These are phyloP conservation scores for Porites rus DNA, from an alignment of 92 coral and sea anemone species.

Conservation along the genomic window DNA sequence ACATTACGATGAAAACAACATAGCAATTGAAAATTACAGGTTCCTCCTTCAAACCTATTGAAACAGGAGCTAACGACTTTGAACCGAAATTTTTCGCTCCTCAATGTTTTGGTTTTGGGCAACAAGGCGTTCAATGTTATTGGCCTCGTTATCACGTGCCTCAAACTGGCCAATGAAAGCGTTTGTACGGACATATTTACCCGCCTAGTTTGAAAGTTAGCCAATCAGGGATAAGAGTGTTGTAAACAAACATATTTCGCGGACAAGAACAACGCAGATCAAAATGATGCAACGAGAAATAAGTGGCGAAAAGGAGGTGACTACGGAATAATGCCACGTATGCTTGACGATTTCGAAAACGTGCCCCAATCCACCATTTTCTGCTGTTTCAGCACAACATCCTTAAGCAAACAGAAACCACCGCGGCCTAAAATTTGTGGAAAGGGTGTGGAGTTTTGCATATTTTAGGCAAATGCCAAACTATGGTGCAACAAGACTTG, in stretches of 20 bases:
- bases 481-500: not conserved
- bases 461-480: not conserved
- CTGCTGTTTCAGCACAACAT: not conserved
- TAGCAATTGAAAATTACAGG: not conserved
- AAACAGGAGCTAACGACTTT: not conserved
- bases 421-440: conserved; percentile 5
- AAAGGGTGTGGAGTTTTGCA: conserved; percentile 10
- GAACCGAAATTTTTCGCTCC: conserved; percentile 1
- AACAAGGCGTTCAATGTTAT: conserved; percentile 26
- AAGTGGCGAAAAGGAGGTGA: not conserved
- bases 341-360: not conserved
- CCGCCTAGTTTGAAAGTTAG: conserved; percentile 3
- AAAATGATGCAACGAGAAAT: conserved; percentile 29
- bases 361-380: not conserved
- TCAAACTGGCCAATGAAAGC: conserved; percentile 37
- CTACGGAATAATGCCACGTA: conserved; percentile 9
- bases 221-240: conserved; percentile 16
- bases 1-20: conserved; percentile 6
- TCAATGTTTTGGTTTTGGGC: conserved; percentile 32
- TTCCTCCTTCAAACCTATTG: not conserved
- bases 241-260: conserved; percentile 19
- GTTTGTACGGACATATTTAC: not conserved
- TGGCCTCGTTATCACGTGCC: conserved; percentile 41
- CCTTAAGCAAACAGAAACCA: not conserved
- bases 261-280: not conserved